phyloP scores from a whole-genome alignment of 2,113 vertebrate genomes.

The Eptesicus fuscus region DNA sequence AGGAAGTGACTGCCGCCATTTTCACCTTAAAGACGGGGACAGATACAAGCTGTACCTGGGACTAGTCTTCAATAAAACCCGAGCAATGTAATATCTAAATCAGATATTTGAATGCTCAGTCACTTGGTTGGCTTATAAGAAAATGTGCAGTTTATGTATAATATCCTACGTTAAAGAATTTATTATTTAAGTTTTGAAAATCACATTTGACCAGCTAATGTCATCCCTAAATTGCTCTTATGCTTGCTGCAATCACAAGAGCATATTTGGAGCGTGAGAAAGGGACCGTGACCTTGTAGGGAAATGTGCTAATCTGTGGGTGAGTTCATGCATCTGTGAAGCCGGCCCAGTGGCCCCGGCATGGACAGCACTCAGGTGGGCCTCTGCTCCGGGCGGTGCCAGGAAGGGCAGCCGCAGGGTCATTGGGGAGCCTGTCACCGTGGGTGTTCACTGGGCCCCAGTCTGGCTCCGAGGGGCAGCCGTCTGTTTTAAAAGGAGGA shows the following conservation, averaged over 20 bases:
- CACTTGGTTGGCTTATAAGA: rapidly evolving
- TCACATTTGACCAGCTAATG: rapidly evolving
- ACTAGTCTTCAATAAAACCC: rapidly evolving
- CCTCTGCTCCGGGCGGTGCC: background rate
- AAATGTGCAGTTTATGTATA: rapidly evolving
- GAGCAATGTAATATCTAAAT: rapidly evolving
- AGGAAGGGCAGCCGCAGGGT: background rate
- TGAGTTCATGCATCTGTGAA: background rate
- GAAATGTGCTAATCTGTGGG: rapidly evolving
- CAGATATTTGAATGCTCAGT: rapidly evolving
- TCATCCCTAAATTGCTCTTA: background rate
- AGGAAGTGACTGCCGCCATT: rapidly evolving
- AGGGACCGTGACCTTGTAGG: rapidly evolving
- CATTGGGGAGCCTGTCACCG: rapidly evolving
- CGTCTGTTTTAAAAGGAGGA: background rate
- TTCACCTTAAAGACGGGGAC: rapidly evolving
- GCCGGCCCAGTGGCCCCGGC: too few relatives aligned
- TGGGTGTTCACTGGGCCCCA: background rate
- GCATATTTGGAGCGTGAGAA: rapidly evolving
- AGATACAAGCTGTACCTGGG: rapidly evolving
- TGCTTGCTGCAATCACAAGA: rapidly evolving
- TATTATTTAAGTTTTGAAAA: background rate
- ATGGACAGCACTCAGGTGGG: background rate
- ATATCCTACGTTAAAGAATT: background rate
- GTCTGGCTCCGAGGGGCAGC: background rate